These are phyloP conservation scores for Heterodera schachtii DNA, from an alignment of 1,140 invertebrate genomes.

Conservation along the genomic window DNA sequence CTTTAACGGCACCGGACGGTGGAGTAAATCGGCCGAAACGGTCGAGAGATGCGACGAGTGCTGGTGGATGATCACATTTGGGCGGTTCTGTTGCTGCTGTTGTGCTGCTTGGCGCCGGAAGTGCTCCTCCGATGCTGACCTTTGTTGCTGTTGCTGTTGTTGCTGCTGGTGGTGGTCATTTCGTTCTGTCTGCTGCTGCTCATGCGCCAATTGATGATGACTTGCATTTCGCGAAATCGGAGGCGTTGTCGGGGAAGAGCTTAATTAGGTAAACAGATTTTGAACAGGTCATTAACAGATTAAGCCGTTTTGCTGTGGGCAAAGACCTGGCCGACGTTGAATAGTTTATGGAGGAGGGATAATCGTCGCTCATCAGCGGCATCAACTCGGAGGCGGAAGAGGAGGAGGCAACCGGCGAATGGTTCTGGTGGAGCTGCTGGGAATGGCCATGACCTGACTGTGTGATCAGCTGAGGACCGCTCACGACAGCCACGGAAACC, in stretches of 20 bases:
- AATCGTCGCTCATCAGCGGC: constrained; percentile 36
- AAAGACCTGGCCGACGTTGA: constrained; percentile 42
- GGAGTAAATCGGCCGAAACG: constrained; percentile 7
- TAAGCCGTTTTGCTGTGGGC: no score
- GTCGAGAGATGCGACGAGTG: background rate
- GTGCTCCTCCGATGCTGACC: background rate
- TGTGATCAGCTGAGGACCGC: background rate
- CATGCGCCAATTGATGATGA: background rate
- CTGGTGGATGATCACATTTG: constrained; percentile 45
- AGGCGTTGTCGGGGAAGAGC: constrained; percentile 41
- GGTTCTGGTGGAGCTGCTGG: constrained; percentile 19
- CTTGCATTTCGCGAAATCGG: constrained; percentile 28
- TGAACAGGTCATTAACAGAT: background rate
- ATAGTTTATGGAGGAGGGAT: constrained; percentile 29
- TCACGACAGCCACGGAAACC: background rate
- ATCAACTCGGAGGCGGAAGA: constrained; percentile 39
- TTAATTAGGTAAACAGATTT: constrained; percentile 8
- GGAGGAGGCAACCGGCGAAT: constrained; percentile 47
- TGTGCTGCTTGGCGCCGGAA: background rate
- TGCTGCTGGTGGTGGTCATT: background rate
- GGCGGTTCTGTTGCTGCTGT: constrained; percentile 37
- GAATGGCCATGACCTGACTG: constrained; percentile 18
- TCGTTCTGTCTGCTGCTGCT: constrained; percentile 1
- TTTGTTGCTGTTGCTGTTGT: no score
- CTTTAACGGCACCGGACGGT: constrained; percentile 45